Evolutionary conservation across 2,797 vertebrate species (phyloP).

Genomic region (Sebastes hubbsi): DNA sequence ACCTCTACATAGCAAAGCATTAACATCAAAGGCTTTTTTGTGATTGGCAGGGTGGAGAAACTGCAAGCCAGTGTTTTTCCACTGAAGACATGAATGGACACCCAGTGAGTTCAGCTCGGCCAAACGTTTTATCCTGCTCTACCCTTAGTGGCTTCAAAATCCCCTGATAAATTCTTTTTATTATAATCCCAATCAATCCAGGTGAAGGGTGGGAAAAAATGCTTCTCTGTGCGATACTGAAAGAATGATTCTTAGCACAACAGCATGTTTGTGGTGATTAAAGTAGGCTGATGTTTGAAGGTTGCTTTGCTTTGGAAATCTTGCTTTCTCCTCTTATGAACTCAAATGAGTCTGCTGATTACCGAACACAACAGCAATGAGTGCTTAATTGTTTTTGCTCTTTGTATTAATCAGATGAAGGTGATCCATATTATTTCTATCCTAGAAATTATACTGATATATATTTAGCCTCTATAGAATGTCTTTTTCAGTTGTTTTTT

Average conservation of each 20-base stretch:
- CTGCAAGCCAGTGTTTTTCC: constrained; percentile 67
- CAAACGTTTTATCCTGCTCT: constrained; percentile 35
- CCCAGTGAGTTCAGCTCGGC: constrained; percentile 75
- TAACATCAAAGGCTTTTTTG: constrained; percentile 64
- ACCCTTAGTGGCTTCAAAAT: constrained; percentile 36
- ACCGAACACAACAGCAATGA: not conserved
- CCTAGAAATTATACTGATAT: accelerated
- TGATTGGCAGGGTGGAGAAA: constrained; percentile 76
- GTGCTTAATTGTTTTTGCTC: not conserved
- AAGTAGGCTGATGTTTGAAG: constrained; percentile 7
- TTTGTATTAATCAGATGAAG: not conserved
- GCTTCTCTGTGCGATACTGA: constrained; percentile 10
- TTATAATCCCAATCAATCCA: constrained; percentile 14
- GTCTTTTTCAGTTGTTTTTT: not conserved
- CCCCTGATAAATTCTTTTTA: not conserved
- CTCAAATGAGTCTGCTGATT: constrained; percentile 19
- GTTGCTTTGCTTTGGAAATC: constrained; percentile 42
- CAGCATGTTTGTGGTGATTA: constrained; percentile 54
- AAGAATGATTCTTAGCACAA: constrained; percentile 14
- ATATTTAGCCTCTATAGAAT: not conserved
- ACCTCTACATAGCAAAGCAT: not conserved
- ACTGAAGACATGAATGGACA: constrained; percentile 77
- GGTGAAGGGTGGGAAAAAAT: constrained; percentile 38
- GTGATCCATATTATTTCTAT: not conserved
- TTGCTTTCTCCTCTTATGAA: constrained; percentile 20